Conservation (phyloP, 2,888 invertebrate genomes). For the Tubulanus polymorphus region DNA sequence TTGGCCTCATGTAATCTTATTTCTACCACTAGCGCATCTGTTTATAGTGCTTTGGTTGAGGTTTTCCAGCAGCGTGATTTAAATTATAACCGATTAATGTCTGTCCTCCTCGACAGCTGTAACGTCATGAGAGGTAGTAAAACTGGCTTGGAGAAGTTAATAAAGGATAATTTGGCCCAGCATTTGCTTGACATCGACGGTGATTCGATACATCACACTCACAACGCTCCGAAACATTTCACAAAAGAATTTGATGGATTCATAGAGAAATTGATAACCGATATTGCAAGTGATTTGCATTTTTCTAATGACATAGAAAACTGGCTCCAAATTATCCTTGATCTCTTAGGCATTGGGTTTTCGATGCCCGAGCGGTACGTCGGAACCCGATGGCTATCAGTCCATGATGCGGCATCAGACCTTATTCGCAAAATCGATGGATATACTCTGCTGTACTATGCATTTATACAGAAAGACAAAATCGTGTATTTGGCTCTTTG, state of each 20-base stretch:
- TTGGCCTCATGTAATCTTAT: constrained; percentile 5
- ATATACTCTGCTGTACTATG: too few relatives aligned
- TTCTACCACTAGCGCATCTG: constrained; percentile 2
- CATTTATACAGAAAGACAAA: too few relatives aligned
- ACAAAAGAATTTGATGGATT: constrained; percentile 5
- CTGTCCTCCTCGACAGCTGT: constrained; percentile 1
- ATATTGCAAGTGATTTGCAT: constrained; percentile 14
- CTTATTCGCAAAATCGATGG: too few relatives aligned
- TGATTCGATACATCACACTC: constrained; percentile 19
- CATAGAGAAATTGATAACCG: constrained; percentile 9
- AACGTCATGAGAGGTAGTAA: constrained; percentile 4
- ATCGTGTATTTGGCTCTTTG: too few relatives aligned
- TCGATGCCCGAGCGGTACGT: constrained; percentile 20
- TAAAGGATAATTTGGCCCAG: constrained; percentile 1
- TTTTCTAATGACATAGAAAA: constrained; percentile 12
- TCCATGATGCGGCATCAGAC: constrained; percentile 19
- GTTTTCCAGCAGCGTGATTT: constrained; percentile 1
- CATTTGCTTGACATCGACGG: constrained; percentile 18
- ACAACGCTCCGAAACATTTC: constrained; percentile 16
- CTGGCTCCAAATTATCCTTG: constrained; percentile 5
- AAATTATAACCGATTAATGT: not conserved
- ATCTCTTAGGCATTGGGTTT: constrained; percentile 5
- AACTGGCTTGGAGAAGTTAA: constrained; percentile 2
- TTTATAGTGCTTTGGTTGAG: constrained; percentile 3
- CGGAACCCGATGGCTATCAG: constrained; percentile 23